Evolutionary conservation across 1,140 invertebrate genomes (phyloP), one percentile per base, ranked within the genome.

Genomic region (Rhopalosiphum padi): DNA sequence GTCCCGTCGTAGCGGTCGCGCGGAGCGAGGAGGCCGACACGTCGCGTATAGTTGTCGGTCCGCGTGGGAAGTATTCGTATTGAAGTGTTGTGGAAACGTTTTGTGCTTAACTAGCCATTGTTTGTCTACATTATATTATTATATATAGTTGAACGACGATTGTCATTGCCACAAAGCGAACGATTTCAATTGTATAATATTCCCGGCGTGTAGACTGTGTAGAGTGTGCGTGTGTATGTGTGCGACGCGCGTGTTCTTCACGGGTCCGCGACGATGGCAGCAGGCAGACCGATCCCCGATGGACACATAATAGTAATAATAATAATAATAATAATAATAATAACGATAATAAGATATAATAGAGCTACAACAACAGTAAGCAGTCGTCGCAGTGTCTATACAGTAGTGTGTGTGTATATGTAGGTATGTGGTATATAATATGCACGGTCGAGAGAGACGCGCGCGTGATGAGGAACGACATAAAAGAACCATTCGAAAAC

Each of bases 61-160:
- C 43, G 43, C 46, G 86, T 87, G 86, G 86, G 86, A 87, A 87
- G 86, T 87, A n/a, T 87, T 25, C 4, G 86, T 87, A 48, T 87
- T 23, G 86, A 48, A 87, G 86, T 87, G 86, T 87, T n/a, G 46
- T 30, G 86, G 23, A 88, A 88, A 88, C 46, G 23, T 51, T 88
- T 88, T 43, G 41, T 91, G 41, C 60, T 91, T 91, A 91, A 91
- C 90, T 82, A 82, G 90, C 60, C 41, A 91, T 91, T 91, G 90
- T 91, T 91, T 91, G 90, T 77, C 83, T 85, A 23, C 41, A 85
- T 41, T 41, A 43, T 41, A 77, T n/a, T n/a, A 37, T 30, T 30
- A 37, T 41, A 43, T 11, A 43, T 85, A 41, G 37, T 85, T 11
- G 43, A 30, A 87, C n/a, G 48, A 85, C 82, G 43, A 88, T 88